Base-by-base conservation (phyloP, 64 coral and sea anemone species). In the Stichodactyla helianthus region DNA sequence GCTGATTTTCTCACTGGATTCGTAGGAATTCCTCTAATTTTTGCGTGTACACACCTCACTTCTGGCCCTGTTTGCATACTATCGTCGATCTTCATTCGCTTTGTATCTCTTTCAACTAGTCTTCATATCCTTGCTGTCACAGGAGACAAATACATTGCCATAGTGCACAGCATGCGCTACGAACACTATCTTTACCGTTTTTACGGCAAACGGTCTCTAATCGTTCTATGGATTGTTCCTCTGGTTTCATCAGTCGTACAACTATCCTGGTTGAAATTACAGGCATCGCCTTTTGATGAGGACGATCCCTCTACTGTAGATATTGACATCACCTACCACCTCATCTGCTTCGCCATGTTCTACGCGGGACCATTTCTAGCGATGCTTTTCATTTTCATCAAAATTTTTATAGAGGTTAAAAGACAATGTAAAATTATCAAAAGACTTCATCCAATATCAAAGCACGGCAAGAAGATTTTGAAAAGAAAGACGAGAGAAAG, bases 131-230 rank as follows among this genome's bases (percentile, higher is more conserved):
- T 71, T n/a, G 89, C 59, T 1, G 84, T 90, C 55, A 90, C 89
- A 23, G 77, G 82, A 51, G 89, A 90, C 84, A 82, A 82, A 27
- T 90, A 90, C 82, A 84, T 90, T 5, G 70, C 82, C 14, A 90
- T 85, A n/a, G 59, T 79, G 67, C 84, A 83, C 51, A 57, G 82
- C 4, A 23, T 90, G 55, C 82, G 89, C 12, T 90, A 90, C 35
- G 50, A 28, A 20, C 19, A 85, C 27, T 76, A 77, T 52, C 25
- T 85, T 9, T 67, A 58, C 53, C 65, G 83, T 11, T 9, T 6
- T 18, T 59, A 82, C 14, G 68, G 82, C 13, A 14, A 84, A 22
- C 53, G 62, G 12, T 35, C 76, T 13, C 82, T 86, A 2, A 63
- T 44, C 0, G 15, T 84, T 3, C 83, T 55, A 9, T 90, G 83